phyloP scores from a whole-genome alignment of 2,888 invertebrate genomes.

The Temnothorax rugatulus region DNA sequence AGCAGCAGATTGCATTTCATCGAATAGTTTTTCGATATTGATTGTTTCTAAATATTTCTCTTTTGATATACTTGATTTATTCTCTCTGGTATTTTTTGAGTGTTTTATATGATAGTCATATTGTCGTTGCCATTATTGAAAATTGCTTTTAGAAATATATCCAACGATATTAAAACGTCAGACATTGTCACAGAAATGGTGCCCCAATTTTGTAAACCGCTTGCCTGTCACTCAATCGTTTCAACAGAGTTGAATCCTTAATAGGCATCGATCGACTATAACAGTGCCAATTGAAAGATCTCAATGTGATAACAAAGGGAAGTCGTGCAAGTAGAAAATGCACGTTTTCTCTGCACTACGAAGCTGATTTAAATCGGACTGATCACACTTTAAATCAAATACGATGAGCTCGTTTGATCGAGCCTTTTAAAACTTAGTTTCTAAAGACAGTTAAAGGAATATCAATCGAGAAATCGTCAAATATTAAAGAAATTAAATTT shows the following conservation, averaged over 20 bases:
- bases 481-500: constrained; percentile 8
- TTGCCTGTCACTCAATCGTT: constrained; percentile 52
- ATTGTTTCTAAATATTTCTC: not conserved
- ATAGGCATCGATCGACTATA: constrained; percentile 60
- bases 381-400: constrained; percentile 34
- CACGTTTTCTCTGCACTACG: constrained; percentile 57
- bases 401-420: constrained; percentile 20
- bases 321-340: constrained; percentile 67
- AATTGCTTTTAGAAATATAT: constrained; percentile 44
- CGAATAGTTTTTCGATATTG: not conserved
- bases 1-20: not conserved
- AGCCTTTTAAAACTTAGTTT: constrained; percentile 19
- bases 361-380: constrained; percentile 47
- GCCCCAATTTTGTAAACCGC: constrained; percentile 69
- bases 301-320: constrained; percentile 63
- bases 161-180: constrained; percentile 51
- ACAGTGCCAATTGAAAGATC: constrained; percentile 72
- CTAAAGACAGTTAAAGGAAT: not conserved
- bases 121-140: not conserved
- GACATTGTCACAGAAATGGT: constrained; percentile 44
- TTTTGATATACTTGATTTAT: not conserved
- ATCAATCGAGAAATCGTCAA: not conserved
- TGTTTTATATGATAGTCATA: not conserved
- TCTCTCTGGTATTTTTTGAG: not conserved
- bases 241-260: constrained; percentile 53